Evolutionary conservation across 2,797 vertebrate species (phyloP), one percentile per base, ranked within the genome.

Genomic region (Bufotes viridis): DNA sequence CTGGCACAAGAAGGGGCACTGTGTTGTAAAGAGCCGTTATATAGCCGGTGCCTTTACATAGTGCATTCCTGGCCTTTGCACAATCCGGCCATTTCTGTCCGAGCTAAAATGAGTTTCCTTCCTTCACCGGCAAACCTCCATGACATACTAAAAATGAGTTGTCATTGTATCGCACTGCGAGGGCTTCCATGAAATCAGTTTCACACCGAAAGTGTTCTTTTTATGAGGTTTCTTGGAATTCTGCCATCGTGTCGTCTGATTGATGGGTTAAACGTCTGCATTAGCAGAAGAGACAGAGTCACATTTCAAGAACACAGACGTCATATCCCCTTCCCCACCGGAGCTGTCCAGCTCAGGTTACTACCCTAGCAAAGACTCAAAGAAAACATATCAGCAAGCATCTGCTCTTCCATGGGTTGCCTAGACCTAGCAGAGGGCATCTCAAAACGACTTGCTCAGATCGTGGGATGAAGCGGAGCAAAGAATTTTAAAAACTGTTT

Each of bases 241-340:
- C 29, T 49, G 81, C 88, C 88, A 87, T 80, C 12, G 61, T 82
- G 15, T 81, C 26, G 24, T 49, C 80, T 89, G 88, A 89, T 87
- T 89, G 88, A 89, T 89, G 84, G 88, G 81, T 87, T 89, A 89
- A 89, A 74, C 70, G 88, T 82, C 88, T 89, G 85, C 53, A 60
- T 84, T 87, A 89, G 85, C 70, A 78, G 74, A 82, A 87, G 84
- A 87, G 80, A 89, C 88, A 83, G 88, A 79, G 84, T 89, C 85
- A 87, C 85, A 89, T 89, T 89, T 89, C 88, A 87, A 89, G 88
- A 79, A 60, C 85, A 74, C 88, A 89, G 84, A 89, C 88, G 88
- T 89, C 88, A 89, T 83, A 89, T 89, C 88, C 88, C 88, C 85
- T 89, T 89, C 88, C 80, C 80, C 88, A 87, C 85, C 85, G 81